phyloP scores from a whole-genome alignment of 2,888 invertebrate genomes.

The Pachliopta kotzebuea region DNA sequence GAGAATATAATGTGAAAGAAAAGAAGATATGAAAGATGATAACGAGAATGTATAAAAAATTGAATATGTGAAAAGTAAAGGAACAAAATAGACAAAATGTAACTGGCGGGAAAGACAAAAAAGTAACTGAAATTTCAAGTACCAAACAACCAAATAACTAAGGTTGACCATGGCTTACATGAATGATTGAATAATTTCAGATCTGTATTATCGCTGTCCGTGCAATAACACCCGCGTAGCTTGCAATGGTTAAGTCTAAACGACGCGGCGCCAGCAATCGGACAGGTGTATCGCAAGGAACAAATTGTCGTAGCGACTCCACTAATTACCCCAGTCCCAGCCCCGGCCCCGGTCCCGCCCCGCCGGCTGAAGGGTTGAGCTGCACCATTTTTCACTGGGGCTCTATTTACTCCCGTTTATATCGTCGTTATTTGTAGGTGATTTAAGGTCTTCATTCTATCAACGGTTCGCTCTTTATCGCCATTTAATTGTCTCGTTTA shows the following conservation, averaged over 20 bases:
- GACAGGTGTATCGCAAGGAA: slow-evolving; percentile 38
- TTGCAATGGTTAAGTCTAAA: slow-evolving; percentile 21
- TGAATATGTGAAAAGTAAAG: no score
- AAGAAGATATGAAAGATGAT: no score
- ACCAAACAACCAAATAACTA: no score
- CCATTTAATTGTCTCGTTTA: slow-evolving; percentile 23
- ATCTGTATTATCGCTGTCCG: no score
- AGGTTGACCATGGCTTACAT: no score
- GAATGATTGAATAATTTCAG: no score
- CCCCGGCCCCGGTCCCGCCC: slow-evolving; percentile 35
- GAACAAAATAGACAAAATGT: no score
- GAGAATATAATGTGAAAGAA: no score
- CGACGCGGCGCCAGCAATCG: slow-evolving; percentile 33
- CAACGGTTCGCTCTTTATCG: slow-evolving; percentile 21
- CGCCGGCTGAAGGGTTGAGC: slow-evolving; percentile 54
- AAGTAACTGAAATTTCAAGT: no score
- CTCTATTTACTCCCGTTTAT: slow-evolving; percentile 41
- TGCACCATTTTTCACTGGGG: slow-evolving; percentile 45
- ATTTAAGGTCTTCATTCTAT: slow-evolving; percentile 43
- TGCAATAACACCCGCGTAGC: no score
- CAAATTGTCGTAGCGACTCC: slow-evolving; percentile 42
- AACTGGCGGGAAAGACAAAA: no score
- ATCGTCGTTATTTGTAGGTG: slow-evolving; percentile 46
- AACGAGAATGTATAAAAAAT: no score
- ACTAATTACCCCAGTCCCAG: slow-evolving; percentile 44